phyloP scores from a whole-genome alignment of 2,113 vertebrate species.

The Myotis davidii region DNA sequence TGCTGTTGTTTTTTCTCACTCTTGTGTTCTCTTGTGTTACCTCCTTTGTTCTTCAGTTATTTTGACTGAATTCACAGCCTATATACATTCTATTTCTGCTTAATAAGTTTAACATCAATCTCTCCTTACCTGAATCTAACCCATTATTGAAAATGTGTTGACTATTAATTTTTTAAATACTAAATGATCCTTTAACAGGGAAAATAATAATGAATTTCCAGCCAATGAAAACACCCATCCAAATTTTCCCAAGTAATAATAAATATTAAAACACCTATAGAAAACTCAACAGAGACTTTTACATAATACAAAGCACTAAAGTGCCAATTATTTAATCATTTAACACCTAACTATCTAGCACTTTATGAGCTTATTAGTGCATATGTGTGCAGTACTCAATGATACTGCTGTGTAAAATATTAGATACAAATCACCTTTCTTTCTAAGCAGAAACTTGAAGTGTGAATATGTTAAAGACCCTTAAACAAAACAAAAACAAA shows the following conservation, averaged over 20 bases:
- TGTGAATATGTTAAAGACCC: background rate
- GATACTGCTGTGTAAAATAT: background rate
- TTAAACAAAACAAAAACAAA: background rate
- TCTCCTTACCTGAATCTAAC: background rate
- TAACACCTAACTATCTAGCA: background rate
- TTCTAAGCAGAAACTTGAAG: background rate
- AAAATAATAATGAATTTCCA: background rate
- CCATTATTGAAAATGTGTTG: background rate
- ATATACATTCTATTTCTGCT: background rate
- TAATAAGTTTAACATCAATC: background rate
- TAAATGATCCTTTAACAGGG: background rate
- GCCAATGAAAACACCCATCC: background rate
- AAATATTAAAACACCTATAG: background rate
- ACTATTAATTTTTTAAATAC: conserved; percentile 41
- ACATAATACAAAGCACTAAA: background rate
- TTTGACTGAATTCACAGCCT: background rate
- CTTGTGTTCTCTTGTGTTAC: background rate
- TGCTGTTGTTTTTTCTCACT: background rate
- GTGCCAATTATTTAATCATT: background rate
- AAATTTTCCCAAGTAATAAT: background rate
- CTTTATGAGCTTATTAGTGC: background rate
- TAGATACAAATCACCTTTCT: background rate
- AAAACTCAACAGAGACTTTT: background rate
- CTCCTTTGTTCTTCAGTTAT: background rate
- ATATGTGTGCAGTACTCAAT: background rate